These are phyloP conservation scores for Pseudoatta argentina DNA, from an alignment of 1,140 invertebrate species.

Conservation along the genomic window DNA sequence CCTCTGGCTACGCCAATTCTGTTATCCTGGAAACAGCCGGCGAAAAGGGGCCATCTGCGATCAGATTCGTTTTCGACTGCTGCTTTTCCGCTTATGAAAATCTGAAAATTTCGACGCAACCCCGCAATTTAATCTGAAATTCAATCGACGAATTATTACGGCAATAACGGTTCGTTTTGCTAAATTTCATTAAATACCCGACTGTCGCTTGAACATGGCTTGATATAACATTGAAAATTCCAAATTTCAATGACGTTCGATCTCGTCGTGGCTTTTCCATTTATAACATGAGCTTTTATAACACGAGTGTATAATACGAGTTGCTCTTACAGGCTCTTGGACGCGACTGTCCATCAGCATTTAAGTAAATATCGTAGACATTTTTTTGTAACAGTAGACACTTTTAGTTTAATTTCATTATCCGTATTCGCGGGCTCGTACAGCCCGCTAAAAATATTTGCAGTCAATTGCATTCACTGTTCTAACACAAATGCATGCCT, in stretches of 20 bases:
- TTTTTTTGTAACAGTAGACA: too few species aligned
- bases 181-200: conserved; percentile 41
- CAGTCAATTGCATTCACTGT: neutral
- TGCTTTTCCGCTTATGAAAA: conserved; percentile 22
- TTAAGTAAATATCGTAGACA: neutral
- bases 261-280: conserved; percentile 1
- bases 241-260: conserved; percentile 35
- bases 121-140: conserved; percentile 13
- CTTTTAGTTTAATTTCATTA: neutral
- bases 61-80: conserved; percentile 25
- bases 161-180: conserved; percentile 39
- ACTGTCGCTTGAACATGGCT: neutral
- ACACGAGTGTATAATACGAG: too few species aligned
- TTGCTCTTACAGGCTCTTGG: neutral
- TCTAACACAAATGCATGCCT: neutral
- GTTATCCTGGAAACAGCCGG: neutral
- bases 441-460: conserved; percentile 11
- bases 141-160: conserved; percentile 39
- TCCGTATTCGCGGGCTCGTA: too few species aligned
- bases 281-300: neutral
- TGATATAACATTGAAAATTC: conserved; percentile 21
- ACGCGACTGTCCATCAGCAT: neutral
- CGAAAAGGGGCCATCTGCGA: conserved; percentile 12
- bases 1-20: neutral
- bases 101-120: conserved; percentile 10